These are phyloP conservation scores for Rallus crepitans DNA, from an alignment of 2,797 vertebrate genomes.

Conservation along the genomic window DNA sequence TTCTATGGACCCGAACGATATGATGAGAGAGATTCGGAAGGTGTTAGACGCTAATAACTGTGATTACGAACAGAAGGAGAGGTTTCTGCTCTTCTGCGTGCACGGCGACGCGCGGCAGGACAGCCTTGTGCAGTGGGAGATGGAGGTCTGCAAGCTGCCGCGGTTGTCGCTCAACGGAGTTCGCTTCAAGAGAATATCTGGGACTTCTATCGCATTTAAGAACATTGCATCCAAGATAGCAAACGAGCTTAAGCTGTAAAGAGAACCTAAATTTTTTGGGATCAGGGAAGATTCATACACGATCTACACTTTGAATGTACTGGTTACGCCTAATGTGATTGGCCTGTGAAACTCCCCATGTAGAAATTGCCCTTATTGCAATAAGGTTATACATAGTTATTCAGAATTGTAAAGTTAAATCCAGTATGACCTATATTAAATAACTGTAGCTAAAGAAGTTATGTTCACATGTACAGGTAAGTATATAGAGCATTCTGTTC, in stretches of 20 bases:
- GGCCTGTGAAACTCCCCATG: constrained; percentile 81
- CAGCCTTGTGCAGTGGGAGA: constrained; percentile 97
- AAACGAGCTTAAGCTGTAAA: constrained; percentile 98
- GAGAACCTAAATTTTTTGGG: constrained; percentile 59
- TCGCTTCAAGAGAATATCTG: constrained; percentile 98
- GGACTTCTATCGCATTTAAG: constrained; percentile 98
- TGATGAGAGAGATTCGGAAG: constrained; percentile 98
- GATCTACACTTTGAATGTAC: constrained; percentile 83
- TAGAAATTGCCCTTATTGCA: constrained; percentile 89
- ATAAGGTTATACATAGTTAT: constrained; percentile 93
- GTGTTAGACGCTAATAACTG: constrained; percentile 96
- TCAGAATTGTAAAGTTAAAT: constrained; percentile 86
- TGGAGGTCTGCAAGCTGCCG: constrained; percentile 98
- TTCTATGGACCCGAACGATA: constrained; percentile 96
- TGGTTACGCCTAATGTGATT: constrained; percentile 79
- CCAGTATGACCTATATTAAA: constrained; percentile 84
- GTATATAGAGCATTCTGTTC: constrained; percentile 90
- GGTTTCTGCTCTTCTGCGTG: constrained; percentile 97
- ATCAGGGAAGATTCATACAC: constrained; percentile 77
- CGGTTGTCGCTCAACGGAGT: constrained; percentile 96
- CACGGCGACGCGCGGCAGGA: constrained; percentile 94
- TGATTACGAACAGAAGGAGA: constrained; percentile 96
- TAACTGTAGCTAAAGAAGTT: constrained; percentile 85
- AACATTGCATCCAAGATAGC: constrained; percentile 99
- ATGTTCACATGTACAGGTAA: constrained; percentile 91